Conservation (phyloP, 2,797 vertebrate species). For the Myiotriccus ornatus region DNA sequence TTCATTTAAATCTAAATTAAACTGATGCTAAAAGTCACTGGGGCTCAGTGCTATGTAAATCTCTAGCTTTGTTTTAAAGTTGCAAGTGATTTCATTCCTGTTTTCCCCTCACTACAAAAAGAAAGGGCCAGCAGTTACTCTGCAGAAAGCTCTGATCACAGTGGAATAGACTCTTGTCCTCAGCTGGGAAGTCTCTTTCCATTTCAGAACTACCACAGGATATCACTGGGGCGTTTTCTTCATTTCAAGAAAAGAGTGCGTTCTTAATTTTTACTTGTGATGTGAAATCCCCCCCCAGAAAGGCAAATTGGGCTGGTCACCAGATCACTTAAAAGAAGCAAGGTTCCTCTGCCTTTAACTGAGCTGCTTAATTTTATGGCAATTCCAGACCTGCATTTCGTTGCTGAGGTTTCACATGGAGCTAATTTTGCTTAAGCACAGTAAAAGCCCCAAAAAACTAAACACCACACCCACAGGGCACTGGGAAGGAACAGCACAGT, state of each 20-base stretch:
- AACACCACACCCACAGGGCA: background rate
- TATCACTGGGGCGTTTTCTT: background rate
- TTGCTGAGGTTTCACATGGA: background rate
- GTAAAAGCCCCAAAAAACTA: background rate
- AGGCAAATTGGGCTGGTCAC: background rate
- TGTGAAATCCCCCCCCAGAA: background rate
- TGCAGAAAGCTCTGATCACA: background rate
- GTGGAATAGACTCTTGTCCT: background rate
- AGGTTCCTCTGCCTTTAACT: background rate
- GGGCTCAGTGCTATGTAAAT: constrained; percentile 20
- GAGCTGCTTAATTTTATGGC: background rate
- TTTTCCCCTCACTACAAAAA: background rate
- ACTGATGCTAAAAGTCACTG: constrained; percentile 21
- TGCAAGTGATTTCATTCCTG: background rate
- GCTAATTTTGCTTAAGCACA: background rate
- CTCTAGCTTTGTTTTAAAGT: constrained; percentile 26
- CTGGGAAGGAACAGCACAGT: background rate
- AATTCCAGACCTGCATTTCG: background rate
- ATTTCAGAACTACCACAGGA: background rate
- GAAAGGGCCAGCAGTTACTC: background rate
- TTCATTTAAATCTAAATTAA: constrained; percentile 60
- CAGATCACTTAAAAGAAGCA: background rate
- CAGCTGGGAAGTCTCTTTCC: background rate
- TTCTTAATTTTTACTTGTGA: background rate
- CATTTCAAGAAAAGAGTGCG: background rate